These are phyloP conservation scores for Quadriops clusia DNA, from an alignment of 2,888 invertebrate genomes.

Conservation along the genomic window DNA sequence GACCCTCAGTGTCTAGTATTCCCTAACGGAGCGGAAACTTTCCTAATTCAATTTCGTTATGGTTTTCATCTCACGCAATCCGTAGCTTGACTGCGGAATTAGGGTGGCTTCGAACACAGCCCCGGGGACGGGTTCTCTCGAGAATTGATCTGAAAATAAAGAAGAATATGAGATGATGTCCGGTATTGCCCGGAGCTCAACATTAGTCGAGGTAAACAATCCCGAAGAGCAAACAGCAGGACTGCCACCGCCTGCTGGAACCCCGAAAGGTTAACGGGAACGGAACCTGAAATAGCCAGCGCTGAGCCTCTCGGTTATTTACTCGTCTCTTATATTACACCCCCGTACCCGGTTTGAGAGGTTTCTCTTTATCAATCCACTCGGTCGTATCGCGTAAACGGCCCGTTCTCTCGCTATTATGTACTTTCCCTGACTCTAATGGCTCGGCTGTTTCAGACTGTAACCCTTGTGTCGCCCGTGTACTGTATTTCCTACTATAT, in stretches of 20 bases:
- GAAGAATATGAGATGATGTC: conserved; percentile 17
- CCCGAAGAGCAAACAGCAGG: conserved; percentile 4
- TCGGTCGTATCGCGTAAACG: conserved; percentile 19
- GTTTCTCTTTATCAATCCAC: conserved; percentile 21
- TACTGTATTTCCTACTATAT: conserved; percentile 30
- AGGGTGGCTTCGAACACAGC: conserved; percentile 19
- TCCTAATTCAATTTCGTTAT: conserved; percentile 26
- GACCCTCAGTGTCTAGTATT: conserved; percentile 16
- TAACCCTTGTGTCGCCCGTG: conserved; percentile 26
- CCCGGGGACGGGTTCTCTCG: conserved; percentile 15
- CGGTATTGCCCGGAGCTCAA: conserved; percentile 10
- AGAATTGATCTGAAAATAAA: conserved; percentile 22
- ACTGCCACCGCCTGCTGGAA: background rate
- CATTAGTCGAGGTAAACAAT: conserved; percentile 15
- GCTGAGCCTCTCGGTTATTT: conserved; percentile 9
- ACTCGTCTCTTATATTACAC: conserved; percentile 7
- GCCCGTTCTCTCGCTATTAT: conserved; percentile 23
- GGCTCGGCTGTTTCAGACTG: conserved; percentile 25
- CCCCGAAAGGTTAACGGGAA: too few relatives aligned
- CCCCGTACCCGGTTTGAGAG: conserved; percentile 11
- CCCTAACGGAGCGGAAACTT: conserved; percentile 24
- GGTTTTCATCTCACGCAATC: conserved; percentile 26
- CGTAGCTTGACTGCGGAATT: conserved; percentile 22
- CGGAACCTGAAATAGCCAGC: conserved; percentile 1
- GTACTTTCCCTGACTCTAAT: conserved; percentile 22